A percentile compares a stretch with the other conserved stretches of the same genome.
Conservation (phyloP, 2,888 invertebrate species). For the Drosophila picticornis region DNA sequence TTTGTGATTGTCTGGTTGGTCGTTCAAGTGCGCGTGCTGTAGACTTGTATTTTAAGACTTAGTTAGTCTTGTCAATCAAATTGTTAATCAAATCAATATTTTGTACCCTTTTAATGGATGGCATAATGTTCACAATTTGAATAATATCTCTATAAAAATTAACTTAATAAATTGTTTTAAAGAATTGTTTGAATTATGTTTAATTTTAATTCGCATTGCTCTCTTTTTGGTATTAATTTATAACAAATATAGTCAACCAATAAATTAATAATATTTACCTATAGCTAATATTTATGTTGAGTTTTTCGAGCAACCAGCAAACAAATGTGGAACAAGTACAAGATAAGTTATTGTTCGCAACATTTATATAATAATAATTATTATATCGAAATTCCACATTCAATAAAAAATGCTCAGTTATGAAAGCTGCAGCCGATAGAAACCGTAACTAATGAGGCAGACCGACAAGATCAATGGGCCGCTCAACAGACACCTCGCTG, state of each 20-base stretch:
- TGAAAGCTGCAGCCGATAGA: constrained; percentile 16
- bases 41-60: neutral
- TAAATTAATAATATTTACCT: neutral
- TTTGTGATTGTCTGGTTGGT: neutral
- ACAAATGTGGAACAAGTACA: neutral
- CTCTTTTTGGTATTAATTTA: too few species aligned
- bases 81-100: neutral
- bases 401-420: neutral
- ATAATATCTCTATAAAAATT: neutral
- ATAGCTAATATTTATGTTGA: neutral
- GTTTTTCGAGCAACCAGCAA: too few species aligned
- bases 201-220: too few species aligned
- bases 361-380: neutral
- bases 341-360: neutral
- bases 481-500: constrained; percentile 39
- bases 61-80: neutral
- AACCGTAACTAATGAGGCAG: constrained; percentile 40
- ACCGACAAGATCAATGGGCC: constrained; percentile 51
- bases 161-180: neutral
- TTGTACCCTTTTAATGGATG: neutral
- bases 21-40: neutral
- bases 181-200: fast-evolving
- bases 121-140: fast-evolving
- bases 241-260: too few species aligned
- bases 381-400: neutral